phyloP scores from a whole-genome alignment of 1,140 invertebrate species.

The Aricia agestis region DNA sequence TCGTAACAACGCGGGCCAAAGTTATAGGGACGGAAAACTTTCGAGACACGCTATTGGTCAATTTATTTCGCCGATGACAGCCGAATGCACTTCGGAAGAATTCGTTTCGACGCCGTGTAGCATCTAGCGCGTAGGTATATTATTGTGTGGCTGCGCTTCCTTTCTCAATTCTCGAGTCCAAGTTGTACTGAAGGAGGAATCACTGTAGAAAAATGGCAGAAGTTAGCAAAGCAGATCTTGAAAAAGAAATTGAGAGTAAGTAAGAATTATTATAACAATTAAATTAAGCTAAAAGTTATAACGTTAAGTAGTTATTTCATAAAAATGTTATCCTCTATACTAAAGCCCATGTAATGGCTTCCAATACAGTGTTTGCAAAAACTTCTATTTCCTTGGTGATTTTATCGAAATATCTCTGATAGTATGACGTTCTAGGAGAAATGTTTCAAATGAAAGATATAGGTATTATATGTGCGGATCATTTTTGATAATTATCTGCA shows the following conservation, averaged over 20 bases:
- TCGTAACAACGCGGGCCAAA: not conserved
- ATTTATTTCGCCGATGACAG: conserved; percentile 29
- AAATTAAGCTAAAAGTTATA: conserved; percentile 15
- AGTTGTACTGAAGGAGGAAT: conserved; percentile 43
- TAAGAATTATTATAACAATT: conserved; percentile 34
- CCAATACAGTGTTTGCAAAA: conserved; percentile 43
- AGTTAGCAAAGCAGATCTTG: conserved; percentile 81
- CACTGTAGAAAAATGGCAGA: conserved; percentile 77
- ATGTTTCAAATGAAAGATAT: conserved; percentile 63
- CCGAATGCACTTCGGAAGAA: conserved; percentile 46
- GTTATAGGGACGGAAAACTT: not conserved
- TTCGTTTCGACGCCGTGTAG: conserved; percentile 64
- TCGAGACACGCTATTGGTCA: conserved; percentile 24
- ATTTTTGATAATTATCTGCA: conserved; percentile 30
- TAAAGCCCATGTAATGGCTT: conserved; percentile 61
- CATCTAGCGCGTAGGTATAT: conserved; percentile 70
- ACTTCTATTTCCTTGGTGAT: conserved; percentile 45
- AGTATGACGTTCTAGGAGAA: conserved; percentile 46
- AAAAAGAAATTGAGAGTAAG: conserved; percentile 84
- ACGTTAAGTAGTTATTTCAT: conserved; percentile 11
- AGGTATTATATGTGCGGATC: conserved; percentile 42
- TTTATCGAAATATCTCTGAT: conserved; percentile 64
- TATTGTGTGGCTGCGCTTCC: conserved; percentile 56
- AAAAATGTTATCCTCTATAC: conserved; percentile 16
- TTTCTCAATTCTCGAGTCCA: conserved; percentile 40